Percentiles rank a stretch among this genome's conserved stretches.
Evolutionary conservation across 2,797 vertebrate species (phyloP).

Genomic region (Diceros bicornis): DNA sequence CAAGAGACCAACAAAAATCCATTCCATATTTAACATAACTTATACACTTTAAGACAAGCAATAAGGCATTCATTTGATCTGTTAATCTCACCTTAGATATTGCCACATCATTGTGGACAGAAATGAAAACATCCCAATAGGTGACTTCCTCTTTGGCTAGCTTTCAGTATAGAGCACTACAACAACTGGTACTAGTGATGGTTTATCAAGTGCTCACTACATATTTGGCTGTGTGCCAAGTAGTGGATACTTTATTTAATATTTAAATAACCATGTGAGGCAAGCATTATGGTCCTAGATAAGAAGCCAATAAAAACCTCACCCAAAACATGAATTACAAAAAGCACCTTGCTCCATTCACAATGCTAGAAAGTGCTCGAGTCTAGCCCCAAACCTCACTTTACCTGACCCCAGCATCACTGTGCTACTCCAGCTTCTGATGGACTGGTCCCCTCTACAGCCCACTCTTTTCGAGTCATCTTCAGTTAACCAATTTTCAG

Average conservation of each 20-base stretch:
- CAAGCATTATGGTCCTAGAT: not conserved
- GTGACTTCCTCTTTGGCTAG: not conserved
- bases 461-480: not conserved
- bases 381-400: not conserved
- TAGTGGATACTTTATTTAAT: not conserved
- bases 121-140: not conserved
- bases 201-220: not conserved
- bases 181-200: not conserved
- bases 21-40: not conserved
- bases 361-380: not conserved
- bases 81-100: not conserved
- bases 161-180: not conserved
- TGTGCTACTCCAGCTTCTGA: not conserved
- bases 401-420: not conserved
- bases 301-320: constrained; percentile 26
- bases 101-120: not conserved
- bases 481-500: not conserved
- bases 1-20: not conserved
- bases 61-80: not conserved
- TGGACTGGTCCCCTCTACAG: fast-evolving
- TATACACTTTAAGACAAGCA: not conserved
- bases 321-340: not conserved
- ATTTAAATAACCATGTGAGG: constrained; percentile 13
- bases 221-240: not conserved
- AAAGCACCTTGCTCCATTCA: not conserved